These are phyloP conservation scores for Melinopterus prodromus DNA, from an alignment of 2,888 invertebrate species.

Conservation along the genomic window DNA sequence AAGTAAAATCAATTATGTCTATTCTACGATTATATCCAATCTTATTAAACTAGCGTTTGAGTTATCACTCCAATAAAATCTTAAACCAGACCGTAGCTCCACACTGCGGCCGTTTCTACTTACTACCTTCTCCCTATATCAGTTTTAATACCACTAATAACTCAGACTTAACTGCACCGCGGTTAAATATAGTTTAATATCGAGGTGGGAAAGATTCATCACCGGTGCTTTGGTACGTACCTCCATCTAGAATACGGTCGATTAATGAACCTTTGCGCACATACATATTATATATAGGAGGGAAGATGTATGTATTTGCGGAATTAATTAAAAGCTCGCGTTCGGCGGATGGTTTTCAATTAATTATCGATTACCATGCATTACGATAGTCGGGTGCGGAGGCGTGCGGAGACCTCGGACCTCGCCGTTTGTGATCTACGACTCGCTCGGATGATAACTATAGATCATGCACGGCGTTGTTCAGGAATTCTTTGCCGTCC, in stretches of 20 bases:
- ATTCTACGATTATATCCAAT: too few species aligned
- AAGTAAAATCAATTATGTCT: too few species aligned
- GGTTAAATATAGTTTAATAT: conserved; percentile 4
- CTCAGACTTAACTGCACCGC: background rate
- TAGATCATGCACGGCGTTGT: background rate
- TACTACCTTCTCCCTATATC: background rate
- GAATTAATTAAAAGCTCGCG: background rate
- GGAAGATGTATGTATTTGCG: background rate
- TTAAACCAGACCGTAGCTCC: background rate
- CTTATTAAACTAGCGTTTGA: too few species aligned
- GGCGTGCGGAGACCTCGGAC: background rate
- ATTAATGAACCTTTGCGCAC: background rate
- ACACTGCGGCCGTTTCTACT: background rate
- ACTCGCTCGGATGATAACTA: background rate
- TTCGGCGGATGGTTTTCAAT: background rate
- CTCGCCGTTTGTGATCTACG: background rate
- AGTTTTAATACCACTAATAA: background rate
- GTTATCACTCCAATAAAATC: too few species aligned
- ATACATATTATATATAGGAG: too few species aligned
- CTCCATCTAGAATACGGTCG: background rate
- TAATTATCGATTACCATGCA: background rate
- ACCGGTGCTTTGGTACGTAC: background rate
- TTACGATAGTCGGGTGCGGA: background rate
- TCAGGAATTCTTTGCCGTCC: background rate
- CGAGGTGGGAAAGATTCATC: background rate